phyloP scores from a whole-genome alignment of 2,113 vertebrate genomes.

The Scomber japonicus region DNA sequence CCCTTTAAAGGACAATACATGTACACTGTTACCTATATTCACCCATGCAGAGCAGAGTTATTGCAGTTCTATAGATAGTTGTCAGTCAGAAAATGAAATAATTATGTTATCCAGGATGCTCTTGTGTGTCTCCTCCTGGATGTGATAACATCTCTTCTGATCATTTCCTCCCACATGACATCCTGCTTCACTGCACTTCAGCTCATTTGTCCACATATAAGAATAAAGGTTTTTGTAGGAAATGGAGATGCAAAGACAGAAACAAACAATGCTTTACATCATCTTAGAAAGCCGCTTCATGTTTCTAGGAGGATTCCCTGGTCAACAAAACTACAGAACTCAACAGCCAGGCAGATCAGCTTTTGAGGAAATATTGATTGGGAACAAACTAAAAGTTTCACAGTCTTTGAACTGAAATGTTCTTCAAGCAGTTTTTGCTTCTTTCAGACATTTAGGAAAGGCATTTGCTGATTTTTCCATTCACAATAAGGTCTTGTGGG shows the following conservation, averaged over 20 bases:
- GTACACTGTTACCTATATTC: background rate
- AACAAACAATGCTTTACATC: background rate
- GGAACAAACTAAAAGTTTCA: constrained; percentile 6
- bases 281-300: background rate
- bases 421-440: constrained; percentile 6
- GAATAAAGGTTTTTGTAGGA: background rate
- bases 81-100: background rate
- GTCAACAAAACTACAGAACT: constrained; percentile 11
- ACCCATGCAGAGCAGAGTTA: background rate
- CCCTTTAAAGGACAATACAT: background rate
- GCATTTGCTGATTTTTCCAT: constrained; percentile 18
- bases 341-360: constrained; percentile 4
- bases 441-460: constrained; percentile 8
- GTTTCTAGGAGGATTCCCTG: background rate
- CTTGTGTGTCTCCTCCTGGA: background rate
- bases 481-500: constrained; percentile 22
- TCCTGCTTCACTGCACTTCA: background rate
- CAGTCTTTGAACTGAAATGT: background rate
- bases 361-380: constrained; percentile 41
- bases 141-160: background rate
- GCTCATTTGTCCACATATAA: background rate
- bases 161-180: background rate
- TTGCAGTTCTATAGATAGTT: background rate
- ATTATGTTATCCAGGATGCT: background rate
- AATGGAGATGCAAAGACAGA: background rate